These are phyloP conservation scores for Muscina levida DNA, from an alignment of 2,888 invertebrate genomes.

Conservation along the genomic window DNA sequence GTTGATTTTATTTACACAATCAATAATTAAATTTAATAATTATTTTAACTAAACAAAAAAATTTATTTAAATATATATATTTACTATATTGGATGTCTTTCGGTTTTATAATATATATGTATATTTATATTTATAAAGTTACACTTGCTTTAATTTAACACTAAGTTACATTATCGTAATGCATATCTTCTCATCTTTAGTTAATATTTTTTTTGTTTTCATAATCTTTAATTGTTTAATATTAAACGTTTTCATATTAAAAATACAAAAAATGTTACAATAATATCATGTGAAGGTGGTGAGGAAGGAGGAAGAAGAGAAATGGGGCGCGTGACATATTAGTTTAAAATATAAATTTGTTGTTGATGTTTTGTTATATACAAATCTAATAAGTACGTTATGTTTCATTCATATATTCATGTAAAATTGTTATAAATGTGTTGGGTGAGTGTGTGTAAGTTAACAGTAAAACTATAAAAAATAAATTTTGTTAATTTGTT, in stretches of 20 bases:
- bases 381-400: conserved; percentile 14
- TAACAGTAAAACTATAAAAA: too few species aligned
- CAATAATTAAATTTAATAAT: background rate
- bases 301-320: background rate
- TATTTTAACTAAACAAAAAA: conserved; percentile 6
- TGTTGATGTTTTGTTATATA: background rate
- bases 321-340: background rate
- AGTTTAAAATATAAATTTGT: background rate
- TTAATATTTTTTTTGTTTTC: background rate
- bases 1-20: conserved; percentile 17
- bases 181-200: background rate
- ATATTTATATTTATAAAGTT: background rate
- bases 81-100: too few species aligned
- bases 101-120: background rate
- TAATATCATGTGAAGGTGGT: background rate
- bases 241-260: background rate
- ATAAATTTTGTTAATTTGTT: too few species aligned
- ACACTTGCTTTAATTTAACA: background rate
- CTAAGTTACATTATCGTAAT: background rate
- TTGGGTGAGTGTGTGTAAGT: too few species aligned
- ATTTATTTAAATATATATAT: conserved; percentile 7
- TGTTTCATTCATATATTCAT: background rate
- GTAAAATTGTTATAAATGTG: conserved; percentile 6
- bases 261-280: background rate
- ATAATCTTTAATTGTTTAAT: background rate